phyloP scores from a whole-genome alignment of 2,888 invertebrate species.

The Lamellibrachia columna region DNA sequence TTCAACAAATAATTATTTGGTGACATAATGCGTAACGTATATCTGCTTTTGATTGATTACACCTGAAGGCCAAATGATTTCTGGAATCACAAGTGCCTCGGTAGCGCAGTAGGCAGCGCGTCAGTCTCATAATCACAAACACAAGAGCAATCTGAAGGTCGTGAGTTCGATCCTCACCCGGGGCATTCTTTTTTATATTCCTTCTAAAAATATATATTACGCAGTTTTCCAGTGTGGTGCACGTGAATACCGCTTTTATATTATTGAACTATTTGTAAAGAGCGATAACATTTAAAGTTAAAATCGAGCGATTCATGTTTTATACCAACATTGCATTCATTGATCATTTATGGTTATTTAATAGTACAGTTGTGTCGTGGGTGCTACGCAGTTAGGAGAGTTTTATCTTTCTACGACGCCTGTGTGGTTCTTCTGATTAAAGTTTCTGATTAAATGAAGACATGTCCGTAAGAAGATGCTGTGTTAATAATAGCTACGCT shows the following conservation, averaged over 20 bases:
- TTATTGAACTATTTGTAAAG: not conserved
- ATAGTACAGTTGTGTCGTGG: not conserved
- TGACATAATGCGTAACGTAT: too few relatives aligned
- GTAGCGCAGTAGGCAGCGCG: slow-evolving; percentile 90
- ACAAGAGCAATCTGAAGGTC: slow-evolving; percentile 80
- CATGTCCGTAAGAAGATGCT: not conserved
- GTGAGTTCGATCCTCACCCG: slow-evolving; percentile 83
- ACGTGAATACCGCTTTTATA: not conserved
- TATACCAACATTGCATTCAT: too few relatives aligned
- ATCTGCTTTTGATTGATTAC: too few relatives aligned
- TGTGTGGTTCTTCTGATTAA: not conserved
- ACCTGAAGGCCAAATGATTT: too few relatives aligned
- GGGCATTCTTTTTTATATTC: slow-evolving; percentile 6
- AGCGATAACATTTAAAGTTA: too few relatives aligned
- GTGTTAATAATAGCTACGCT: not conserved
- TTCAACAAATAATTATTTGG: too few relatives aligned
- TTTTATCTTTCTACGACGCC: not conserved
- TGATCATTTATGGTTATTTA: not conserved
- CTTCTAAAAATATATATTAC: not conserved
- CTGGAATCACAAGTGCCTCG: slow-evolving; percentile 70
- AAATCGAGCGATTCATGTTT: too few relatives aligned
- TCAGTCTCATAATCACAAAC: slow-evolving; percentile 78
- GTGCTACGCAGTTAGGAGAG: not conserved
- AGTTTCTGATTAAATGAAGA: not conserved
- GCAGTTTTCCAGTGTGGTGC: not conserved